Conservation (phyloP, 2,888 invertebrate species). For the Pollenia amentaria region DNA sequence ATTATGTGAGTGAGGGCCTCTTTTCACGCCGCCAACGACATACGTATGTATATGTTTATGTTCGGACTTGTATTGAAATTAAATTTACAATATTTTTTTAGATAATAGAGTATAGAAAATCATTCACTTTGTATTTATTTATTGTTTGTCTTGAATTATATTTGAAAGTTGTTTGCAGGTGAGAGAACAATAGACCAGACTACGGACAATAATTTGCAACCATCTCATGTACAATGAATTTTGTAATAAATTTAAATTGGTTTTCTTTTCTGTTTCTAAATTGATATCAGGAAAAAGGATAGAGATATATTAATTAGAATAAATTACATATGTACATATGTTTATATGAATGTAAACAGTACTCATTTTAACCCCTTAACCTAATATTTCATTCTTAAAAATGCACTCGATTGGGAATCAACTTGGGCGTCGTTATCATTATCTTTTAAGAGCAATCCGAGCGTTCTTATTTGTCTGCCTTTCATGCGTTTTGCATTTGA, state of each 20-base stretch:
- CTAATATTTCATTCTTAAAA: no score
- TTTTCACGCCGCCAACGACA: no score
- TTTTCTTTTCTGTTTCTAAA: not conserved
- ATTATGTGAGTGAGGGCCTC: no score
- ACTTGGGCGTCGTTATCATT: no score
- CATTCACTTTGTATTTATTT: conserved; percentile 11
- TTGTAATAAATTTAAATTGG: conserved; percentile 24
- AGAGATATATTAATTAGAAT: not conserved
- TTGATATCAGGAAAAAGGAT: not conserved
- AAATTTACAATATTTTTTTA: conserved; percentile 8
- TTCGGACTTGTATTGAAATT: not conserved
- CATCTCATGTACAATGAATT: not conserved
- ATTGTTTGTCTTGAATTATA: conserved; percentile 17
- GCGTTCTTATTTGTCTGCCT: no score
- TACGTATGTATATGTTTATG: not conserved
- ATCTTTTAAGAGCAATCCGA: no score
- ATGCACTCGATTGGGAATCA: no score
- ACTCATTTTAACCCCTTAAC: no score
- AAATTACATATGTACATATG: no score
- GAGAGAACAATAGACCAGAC: conserved; percentile 26
- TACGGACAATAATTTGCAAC: conserved; percentile 14
- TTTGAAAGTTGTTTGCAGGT: conserved; percentile 1
- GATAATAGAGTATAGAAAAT: conserved; percentile 4
- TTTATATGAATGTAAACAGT: no score
- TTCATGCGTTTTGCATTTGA: no score